A percentile compares a stretch with the other conserved stretches of the same genome.
Evolutionary conservation across 1,140 invertebrate species (phyloP).

Genomic region (Lethocerus indicus): DNA sequence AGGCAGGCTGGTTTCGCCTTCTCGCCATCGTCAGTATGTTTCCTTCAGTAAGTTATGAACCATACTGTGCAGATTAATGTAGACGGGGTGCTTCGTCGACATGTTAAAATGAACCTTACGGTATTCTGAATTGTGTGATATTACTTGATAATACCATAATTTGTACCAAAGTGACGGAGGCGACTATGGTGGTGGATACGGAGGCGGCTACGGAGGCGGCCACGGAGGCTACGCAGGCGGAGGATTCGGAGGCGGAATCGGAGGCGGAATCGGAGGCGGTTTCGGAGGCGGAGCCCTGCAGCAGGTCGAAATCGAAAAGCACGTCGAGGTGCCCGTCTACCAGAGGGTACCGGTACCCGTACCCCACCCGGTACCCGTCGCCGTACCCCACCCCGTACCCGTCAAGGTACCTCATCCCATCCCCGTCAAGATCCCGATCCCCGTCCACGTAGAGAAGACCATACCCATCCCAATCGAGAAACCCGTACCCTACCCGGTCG

Average conservation of each 20-base stretch:
- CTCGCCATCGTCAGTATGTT: no score
- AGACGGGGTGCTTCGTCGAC: no score
- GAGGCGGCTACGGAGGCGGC: no score
- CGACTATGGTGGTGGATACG: neutral
- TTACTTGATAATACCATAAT: no score
- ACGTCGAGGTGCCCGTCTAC: constrained; percentile 9
- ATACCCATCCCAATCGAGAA: constrained; percentile 8
- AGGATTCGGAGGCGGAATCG: neutral
- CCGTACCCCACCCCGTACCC: constrained; percentile 6
- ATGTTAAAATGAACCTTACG: no score
- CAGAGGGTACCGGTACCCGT: constrained; percentile 5
- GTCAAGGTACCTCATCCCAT: constrained; percentile 11
- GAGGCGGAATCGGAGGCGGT: neutral
- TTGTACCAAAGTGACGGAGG: neutral
- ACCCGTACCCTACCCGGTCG: constrained; percentile 7
- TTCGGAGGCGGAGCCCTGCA: neutral
- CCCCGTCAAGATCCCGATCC: constrained; percentile 7
- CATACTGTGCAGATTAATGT: no score
- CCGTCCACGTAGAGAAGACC: constrained; percentile 8
- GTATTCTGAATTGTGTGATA: no score
- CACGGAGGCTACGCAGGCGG: constrained; percentile 4
- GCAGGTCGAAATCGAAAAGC: constrained; percentile 6
- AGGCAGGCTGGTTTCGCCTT: no score
- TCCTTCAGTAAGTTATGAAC: no score
- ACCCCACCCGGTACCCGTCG: constrained; percentile 6